Conservation (phyloP, 2,888 invertebrate genomes). For the Stenodera caucasica region DNA sequence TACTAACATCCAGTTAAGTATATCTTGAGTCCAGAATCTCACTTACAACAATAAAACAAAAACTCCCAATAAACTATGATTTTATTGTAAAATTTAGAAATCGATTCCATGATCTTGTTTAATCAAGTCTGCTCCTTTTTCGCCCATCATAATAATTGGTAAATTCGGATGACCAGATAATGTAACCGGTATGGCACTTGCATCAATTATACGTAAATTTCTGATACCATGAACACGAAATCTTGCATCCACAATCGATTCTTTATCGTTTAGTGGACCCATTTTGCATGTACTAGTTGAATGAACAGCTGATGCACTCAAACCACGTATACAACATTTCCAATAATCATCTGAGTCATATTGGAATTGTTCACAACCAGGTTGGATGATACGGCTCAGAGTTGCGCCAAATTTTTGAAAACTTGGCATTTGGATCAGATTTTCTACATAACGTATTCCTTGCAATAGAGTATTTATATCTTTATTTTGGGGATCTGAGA, state of each 20-base stretch:
- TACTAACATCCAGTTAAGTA: too few species aligned
- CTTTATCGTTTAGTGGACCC: too few species aligned
- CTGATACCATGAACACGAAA: too few species aligned
- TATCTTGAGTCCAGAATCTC: too few species aligned
- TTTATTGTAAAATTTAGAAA: too few species aligned
- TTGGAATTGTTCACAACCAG: slow-evolving; percentile 56
- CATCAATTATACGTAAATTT: slow-evolving; percentile 60
- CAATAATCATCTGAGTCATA: slow-evolving; percentile 59
- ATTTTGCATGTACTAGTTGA: too few species aligned
- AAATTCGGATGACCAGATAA: slow-evolving; percentile 60
- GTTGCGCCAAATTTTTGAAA: slow-evolving; percentile 56
- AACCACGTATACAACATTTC: slow-evolving; percentile 57
- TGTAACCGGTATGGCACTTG: slow-evolving; percentile 60
- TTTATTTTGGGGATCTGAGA: slow-evolving; percentile 64
- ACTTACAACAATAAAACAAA: too few species aligned
- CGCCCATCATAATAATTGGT: slow-evolving; percentile 61
- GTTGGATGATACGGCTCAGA: slow-evolving; percentile 55
- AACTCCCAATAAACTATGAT: too few species aligned
- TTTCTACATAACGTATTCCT: slow-evolving; percentile 58
- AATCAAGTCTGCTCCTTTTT: slow-evolving; percentile 61
- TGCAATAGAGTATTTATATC: slow-evolving; percentile 51
- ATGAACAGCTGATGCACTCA: too few species aligned
- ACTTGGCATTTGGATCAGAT: slow-evolving; percentile 55
- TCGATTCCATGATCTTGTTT: slow-evolving; percentile 45
- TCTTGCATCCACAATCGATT: too few species aligned